phyloP scores from a whole-genome alignment of 2,888 invertebrate species.

The Spicauda simplicius region DNA sequence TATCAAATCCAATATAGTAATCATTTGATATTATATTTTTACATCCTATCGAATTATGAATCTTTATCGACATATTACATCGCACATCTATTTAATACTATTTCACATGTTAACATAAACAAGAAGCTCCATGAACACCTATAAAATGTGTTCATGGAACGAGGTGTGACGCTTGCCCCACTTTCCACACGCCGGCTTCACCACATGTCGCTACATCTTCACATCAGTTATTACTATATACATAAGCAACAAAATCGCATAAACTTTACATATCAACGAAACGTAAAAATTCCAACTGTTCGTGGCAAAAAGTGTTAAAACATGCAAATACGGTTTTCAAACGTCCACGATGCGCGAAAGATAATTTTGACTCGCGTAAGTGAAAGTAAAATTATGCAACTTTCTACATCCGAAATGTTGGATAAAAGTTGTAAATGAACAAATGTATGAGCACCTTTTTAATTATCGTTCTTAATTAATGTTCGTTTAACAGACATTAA shows the following conservation, averaged over 20 bases:
- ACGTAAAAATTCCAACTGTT: conserved; percentile 55
- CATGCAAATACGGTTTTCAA: conserved; percentile 71
- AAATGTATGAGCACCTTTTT: conserved; percentile 8
- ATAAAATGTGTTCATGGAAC: too few relatives aligned
- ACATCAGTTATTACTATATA: conserved; percentile 51
- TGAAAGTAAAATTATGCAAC: conserved; percentile 84
- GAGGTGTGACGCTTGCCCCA: conserved; percentile 78
- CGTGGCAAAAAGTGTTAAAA: conserved; percentile 60
- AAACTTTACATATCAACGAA: conserved; percentile 20
- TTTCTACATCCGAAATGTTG: conserved; percentile 59
- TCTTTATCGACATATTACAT: neutral
- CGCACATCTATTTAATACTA: conserved; percentile 44
- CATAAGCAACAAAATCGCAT: conserved; percentile 61
- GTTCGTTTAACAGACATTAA: neutral
- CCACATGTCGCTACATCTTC: conserved; percentile 65
- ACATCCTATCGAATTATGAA: too few relatives aligned
- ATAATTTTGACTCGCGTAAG: conserved; percentile 68
- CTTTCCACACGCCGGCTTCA: conserved; percentile 74
- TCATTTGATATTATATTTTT: too few relatives aligned
- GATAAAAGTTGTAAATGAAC: conserved; percentile 21
- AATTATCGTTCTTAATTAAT: conserved; percentile 1
- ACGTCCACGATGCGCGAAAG: conserved; percentile 68
- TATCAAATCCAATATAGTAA: too few relatives aligned
- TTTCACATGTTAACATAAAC: conserved; percentile 59
- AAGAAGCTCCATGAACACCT: conserved; percentile 70